A percentile compares a stretch with the other conserved stretches of the same genome.
phyloP scores from a whole-genome alignment of 1,140 invertebrate genomes.

The Eubasilissa regina region DNA sequence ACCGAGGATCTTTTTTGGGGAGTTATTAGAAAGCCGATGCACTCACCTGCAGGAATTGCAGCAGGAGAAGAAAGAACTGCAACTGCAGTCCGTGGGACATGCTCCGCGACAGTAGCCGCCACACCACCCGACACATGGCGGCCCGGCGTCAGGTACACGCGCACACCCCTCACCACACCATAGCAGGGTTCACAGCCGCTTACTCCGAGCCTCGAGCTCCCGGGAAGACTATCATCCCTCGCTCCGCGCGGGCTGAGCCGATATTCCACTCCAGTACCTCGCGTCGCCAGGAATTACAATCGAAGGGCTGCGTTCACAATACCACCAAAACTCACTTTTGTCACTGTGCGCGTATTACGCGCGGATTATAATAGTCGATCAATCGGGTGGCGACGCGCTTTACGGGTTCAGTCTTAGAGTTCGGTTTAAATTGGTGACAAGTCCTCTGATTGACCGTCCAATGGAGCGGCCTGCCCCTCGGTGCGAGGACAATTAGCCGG shows the following conservation, averaged over 20 bases:
- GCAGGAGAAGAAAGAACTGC: constrained; percentile 67
- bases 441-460: constrained; percentile 19
- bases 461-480: neutral
- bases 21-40: neutral
- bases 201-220: neutral
- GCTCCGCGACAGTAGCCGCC: constrained; percentile 69
- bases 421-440: constrained; percentile 25
- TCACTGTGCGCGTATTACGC: no score
- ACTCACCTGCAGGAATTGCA: constrained; percentile 67
- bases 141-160: constrained; percentile 19
- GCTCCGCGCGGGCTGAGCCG: neutral
- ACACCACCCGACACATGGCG: constrained; percentile 69
- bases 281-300: no score
- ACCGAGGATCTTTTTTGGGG: no score
- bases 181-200: constrained; percentile 21
- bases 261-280: neutral
- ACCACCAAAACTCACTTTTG: neutral
- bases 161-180: constrained; percentile 38
- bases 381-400: neutral
- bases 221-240: constrained; percentile 1
- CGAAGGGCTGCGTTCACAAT: no score
- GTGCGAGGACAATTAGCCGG: constrained; percentile 20
- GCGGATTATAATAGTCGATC: neutral
- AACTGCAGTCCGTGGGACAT: constrained; percentile 71
- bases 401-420: neutral